Percentiles rank a stretch among this genome's conserved stretches.
These are phyloP conservation scores for Yponomeuta sedellus DNA, from an alignment of 2,888 invertebrate genomes.

Conservation along the genomic window DNA sequence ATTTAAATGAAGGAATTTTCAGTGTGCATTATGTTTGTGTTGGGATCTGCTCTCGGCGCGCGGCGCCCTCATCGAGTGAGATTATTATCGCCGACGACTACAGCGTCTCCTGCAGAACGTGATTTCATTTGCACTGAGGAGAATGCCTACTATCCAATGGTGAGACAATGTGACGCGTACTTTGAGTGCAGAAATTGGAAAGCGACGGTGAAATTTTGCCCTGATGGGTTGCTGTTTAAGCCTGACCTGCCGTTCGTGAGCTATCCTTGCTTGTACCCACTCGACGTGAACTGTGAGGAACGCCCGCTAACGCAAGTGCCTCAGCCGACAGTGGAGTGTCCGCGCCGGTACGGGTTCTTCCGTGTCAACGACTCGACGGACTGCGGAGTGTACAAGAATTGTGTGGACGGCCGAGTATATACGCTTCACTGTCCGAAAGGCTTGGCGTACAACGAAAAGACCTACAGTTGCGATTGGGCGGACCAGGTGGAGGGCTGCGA, in stretches of 20 bases:
- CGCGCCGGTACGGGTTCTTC: conserved; percentile 84
- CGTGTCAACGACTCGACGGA: conserved; percentile 37
- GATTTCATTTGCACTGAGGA: conserved; percentile 72
- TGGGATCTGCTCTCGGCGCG: conserved; percentile 3
- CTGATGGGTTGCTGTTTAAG: conserved; percentile 83
- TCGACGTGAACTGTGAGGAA: conserved; percentile 81
- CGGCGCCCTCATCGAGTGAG: conserved; percentile 4
- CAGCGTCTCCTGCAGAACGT: conserved; percentile 26
- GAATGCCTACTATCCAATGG: conserved; percentile 75
- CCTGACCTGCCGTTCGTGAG: conserved; percentile 68
- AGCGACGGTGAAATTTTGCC: conserved; percentile 79
- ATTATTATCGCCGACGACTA: conserved; percentile 21
- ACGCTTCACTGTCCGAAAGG: conserved; percentile 84
- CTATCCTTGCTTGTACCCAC: conserved; percentile 82
- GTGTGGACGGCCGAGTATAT: conserved; percentile 73
- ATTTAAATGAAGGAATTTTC: conserved; percentile 13
- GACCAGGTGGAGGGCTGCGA: conserved; percentile 83
- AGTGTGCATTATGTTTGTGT: conserved; percentile 8
- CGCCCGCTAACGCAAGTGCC: conserved; percentile 66
- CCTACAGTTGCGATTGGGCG: conserved; percentile 85
- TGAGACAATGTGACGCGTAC: conserved; percentile 79
- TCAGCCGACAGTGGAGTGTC: conserved; percentile 81
- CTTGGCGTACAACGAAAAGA: conserved; percentile 79
- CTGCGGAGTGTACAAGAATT: conserved; percentile 78
- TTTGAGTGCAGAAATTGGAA: conserved; percentile 79